Evolutionary conservation across 2,888 invertebrate species (phyloP).

Genomic region (Tiphia femorata): DNA sequence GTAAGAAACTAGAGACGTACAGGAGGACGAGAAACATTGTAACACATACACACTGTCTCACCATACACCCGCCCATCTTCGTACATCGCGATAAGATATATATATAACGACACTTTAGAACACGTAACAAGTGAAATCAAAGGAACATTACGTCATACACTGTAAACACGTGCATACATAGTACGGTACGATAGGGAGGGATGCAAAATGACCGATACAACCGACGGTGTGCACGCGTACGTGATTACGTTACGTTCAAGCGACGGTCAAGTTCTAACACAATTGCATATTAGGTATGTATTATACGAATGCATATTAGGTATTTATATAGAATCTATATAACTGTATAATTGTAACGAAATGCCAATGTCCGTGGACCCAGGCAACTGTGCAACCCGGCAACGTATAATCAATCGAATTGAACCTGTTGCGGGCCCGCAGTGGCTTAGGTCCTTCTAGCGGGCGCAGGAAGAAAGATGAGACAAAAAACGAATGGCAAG

Average conservation of each 20-base stretch:
- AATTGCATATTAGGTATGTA: constrained; percentile 68
- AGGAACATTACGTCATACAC: no score
- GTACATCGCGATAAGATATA: no score
- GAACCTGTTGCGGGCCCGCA: constrained; percentile 43
- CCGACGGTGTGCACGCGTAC: constrained; percentile 45
- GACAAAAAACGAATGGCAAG: constrained; percentile 19
- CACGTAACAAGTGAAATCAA: no score
- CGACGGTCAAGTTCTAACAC: constrained; percentile 63
- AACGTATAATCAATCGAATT: constrained; percentile 50
- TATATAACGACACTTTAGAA: no score
- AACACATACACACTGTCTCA: no score
- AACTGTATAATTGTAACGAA: constrained; percentile 68
- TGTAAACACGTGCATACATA: constrained; percentile 2
- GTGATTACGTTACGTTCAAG: constrained; percentile 59
- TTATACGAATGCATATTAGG: constrained; percentile 68
- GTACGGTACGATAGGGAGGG: constrained; percentile 3
- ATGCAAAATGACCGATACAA: neutral
- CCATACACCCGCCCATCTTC: no score
- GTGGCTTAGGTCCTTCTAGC: constrained; percentile 55
- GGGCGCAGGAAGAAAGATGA: constrained; percentile 40
- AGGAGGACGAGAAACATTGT: no score
- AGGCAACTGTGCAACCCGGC: constrained; percentile 49
- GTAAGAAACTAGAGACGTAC: no score
- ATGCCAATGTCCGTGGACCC: constrained; percentile 65
- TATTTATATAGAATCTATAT: constrained; percentile 69